Base-by-base conservation (phyloP, 2,797 vertebrate species). In the Sebastes baramenuke region DNA sequence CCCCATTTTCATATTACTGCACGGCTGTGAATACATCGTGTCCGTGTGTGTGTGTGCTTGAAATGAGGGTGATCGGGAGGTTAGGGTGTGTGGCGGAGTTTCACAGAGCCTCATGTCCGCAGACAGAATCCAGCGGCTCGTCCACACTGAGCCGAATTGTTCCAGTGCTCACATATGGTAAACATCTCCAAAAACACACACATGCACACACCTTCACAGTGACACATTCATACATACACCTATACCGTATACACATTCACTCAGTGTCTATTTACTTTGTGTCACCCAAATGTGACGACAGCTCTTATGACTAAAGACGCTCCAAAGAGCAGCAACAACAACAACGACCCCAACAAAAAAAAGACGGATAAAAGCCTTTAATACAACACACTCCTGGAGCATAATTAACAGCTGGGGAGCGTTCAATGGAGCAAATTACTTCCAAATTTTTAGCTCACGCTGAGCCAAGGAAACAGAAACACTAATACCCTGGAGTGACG, bases 61-160 rank as follows among this genome's bases (percentile, higher is more conserved):
- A 77, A 80, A 52, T 42, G 58, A 77, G 83, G 79, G 79, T 83
- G 85, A 87, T 70, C 24, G 20, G 67, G 67, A 90, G 86, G 87
- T 87, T 62, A 80, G 73, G 60, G 67, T 79, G 76, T 72, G 67
- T 54, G 27, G 54, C 67, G 5, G 34, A 54, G 81, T 81, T 72
- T 85, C 78, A 80, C 77, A 52, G 67, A 16, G 66, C 60, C 77
- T 88, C 78, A 58, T 61, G 79, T 90, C 78, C 32, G 5, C 70
- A 89, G 90, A 94, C 93, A 93, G 78, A 92, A 82, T 93, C 86
- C 92, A 94, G 93, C 30, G 59, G 79, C 88, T 67, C 13, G 68
- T 86, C 82, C 82, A 92, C 92, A 94, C 93, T 94, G 88, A 85
- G 85, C 68, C 27, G 12, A 89, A 91, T 93, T 95, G 91, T 95